A percentile compares a stretch with the other conserved stretches of the same genome.
Evolutionary conservation across 1,140 invertebrate species (phyloP).

Genomic region (Drosophila pandora): DNA sequence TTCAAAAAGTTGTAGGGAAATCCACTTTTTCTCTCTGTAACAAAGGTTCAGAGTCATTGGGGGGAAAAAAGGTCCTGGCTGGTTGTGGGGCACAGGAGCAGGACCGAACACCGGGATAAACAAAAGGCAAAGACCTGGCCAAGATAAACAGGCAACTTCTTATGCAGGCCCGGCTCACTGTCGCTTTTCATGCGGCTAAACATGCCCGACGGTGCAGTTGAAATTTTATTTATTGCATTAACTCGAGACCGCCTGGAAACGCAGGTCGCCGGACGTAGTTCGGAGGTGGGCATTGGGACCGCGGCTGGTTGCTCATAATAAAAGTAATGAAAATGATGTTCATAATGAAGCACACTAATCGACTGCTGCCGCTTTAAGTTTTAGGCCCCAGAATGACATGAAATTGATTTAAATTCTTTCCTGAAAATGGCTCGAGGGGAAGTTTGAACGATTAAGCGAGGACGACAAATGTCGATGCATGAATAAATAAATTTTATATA

Average conservation of each 20-base stretch:
- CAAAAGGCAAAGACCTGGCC: conserved; percentile 59
- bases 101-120: conserved; percentile 52
- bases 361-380: conserved; percentile 57
- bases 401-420: conserved; percentile 42
- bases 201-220: conserved; percentile 77
- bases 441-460: conserved; percentile 57
- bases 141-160: conserved; percentile 80
- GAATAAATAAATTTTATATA: conserved; percentile 64
- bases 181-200: conserved; percentile 81
- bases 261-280: background rate
- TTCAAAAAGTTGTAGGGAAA: too few species aligned
- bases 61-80: background rate
- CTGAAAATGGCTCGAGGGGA: conserved; percentile 44
- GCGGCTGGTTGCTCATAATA: conserved; percentile 42
- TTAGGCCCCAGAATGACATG: conserved; percentile 1
- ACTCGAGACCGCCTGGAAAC: conserved; percentile 57
- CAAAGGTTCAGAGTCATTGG: conserved; percentile 13
- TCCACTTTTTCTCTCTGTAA: background rate
- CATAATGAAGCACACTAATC: conserved; percentile 78
- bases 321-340: conserved; percentile 78
- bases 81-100: conserved; percentile 5
- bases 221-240: conserved; percentile 82
- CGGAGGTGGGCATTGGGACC: background rate
- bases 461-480: conserved; percentile 36
- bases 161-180: conserved; percentile 73